phyloP scores from a whole-genome alignment of 2,797 vertebrate genomes.

The Acanthornis magna region DNA sequence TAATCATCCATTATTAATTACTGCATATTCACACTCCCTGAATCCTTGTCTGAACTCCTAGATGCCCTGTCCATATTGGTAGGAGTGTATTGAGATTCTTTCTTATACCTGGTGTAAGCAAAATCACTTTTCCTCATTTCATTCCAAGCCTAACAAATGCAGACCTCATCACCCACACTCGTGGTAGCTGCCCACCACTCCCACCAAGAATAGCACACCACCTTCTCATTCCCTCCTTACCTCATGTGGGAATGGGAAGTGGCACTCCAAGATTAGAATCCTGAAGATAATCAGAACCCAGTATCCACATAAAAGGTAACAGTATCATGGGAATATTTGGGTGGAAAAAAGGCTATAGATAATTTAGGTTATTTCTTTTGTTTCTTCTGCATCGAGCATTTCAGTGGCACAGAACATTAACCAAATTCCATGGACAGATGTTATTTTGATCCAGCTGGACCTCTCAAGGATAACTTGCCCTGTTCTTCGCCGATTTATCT shows the following conservation, averaged over 20 bases:
- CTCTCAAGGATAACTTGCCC: neutral
- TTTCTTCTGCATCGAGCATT: neutral
- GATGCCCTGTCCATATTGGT: neutral
- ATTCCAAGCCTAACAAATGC: neutral
- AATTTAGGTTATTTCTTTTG: neutral
- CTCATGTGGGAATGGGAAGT: neutral
- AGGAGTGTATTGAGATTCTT: neutral
- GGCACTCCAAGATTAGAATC: neutral
- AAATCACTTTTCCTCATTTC: neutral
- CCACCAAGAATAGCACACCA: neutral
- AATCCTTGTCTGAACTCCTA: neutral
- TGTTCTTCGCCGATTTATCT: neutral
- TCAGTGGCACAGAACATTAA: neutral
- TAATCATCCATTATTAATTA: neutral
- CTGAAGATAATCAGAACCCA: neutral
- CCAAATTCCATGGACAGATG: neutral
- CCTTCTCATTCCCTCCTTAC: neutral
- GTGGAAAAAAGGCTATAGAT: neutral
- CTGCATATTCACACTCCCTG: neutral
- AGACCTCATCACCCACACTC: neutral
- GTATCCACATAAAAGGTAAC: neutral
- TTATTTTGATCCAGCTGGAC: neutral
- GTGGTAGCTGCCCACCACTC: neutral
- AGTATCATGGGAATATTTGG: neutral
- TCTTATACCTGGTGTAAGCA: neutral